Conservation (phyloP, 2,888 invertebrate species). For the Galerucella pusilla region DNA sequence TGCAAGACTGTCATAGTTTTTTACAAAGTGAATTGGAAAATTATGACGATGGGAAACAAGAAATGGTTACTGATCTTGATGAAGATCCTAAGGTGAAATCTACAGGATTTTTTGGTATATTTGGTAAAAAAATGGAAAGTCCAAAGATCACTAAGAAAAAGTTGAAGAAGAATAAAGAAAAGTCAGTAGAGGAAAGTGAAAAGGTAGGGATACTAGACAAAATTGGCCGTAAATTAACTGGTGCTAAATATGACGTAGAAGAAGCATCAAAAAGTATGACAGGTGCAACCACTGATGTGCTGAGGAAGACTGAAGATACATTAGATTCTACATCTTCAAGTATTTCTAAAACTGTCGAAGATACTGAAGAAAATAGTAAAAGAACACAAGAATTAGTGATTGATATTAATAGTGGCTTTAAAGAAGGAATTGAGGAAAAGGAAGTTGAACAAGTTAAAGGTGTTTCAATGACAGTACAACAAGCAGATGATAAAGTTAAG, state of each 20-base stretch:
- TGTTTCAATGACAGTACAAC: conserved; percentile 13
- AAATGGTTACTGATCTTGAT: conserved; percentile 50
- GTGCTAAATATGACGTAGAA: conserved; percentile 37
- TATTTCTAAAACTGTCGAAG: conserved; percentile 23
- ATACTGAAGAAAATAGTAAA: conserved; percentile 26
- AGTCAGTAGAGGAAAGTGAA: conserved; percentile 41
- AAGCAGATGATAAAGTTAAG: conserved; percentile 18
- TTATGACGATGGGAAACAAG: conserved; percentile 55
- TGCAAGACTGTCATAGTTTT: conserved; percentile 52
- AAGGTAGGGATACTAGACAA: conserved; percentile 46
- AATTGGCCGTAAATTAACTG: conserved; percentile 48
- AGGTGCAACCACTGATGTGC: not conserved
- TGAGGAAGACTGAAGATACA: conserved; percentile 22
- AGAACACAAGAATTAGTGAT: conserved; percentile 11
- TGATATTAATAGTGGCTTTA: not conserved
- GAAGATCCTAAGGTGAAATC: conserved; percentile 47
- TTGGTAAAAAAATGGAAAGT: conserved; percentile 51
- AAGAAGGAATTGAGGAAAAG: conserved; percentile 15
- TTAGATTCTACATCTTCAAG: not conserved
- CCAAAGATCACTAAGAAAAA: conserved; percentile 49
- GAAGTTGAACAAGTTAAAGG: conserved; percentile 3
- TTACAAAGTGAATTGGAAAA: conserved; percentile 53
- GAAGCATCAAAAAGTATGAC: conserved; percentile 32
- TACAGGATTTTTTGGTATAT: conserved; percentile 53
- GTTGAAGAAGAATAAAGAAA: conserved; percentile 49